Percentiles rank a stretch among this genome's conserved stretches.
These are phyloP conservation scores for Staurois parvus DNA, from an alignment of 2,797 vertebrate species.

Conservation along the genomic window DNA sequence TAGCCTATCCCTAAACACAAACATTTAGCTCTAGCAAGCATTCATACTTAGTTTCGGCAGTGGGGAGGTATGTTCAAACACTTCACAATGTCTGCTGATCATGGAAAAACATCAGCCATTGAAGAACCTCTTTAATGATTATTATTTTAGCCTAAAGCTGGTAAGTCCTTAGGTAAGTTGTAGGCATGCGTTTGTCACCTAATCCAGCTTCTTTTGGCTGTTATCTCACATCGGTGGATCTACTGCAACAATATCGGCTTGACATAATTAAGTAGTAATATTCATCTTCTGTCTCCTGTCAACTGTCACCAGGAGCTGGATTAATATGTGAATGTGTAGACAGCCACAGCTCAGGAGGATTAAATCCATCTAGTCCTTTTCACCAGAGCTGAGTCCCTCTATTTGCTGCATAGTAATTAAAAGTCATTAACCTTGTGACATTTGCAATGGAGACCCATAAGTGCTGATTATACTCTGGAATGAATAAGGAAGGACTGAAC, in stretches of 20 bases:
- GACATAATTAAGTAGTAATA: neutral
- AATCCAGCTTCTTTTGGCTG: neutral
- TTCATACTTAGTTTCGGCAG: too few relatives aligned
- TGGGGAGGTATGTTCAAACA: too few relatives aligned
- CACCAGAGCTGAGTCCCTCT: neutral
- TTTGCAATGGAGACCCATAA: conserved; percentile 10
- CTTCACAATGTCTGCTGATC: too few relatives aligned
- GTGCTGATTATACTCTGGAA: conserved; percentile 1
- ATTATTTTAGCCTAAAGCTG: too few relatives aligned
- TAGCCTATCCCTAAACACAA: too few relatives aligned
- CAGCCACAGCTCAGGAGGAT: neutral
- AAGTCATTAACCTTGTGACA: neutral
- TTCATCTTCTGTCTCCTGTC: neutral
- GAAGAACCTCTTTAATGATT: too few relatives aligned
- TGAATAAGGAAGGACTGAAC: neutral
- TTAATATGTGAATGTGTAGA: neutral
- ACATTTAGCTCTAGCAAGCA: too few relatives aligned
- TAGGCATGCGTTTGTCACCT: neutral
- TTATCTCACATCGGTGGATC: neutral
- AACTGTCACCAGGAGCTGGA: neutral
- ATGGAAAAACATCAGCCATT: too few relatives aligned
- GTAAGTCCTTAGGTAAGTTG: neutral
- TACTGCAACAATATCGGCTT: neutral
- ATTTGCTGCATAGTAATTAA: neutral
- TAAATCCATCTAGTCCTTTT: neutral